Evolutionary conservation across 2,113 vertebrate species (phyloP).

Genomic region (Cairina moschata): DNA sequence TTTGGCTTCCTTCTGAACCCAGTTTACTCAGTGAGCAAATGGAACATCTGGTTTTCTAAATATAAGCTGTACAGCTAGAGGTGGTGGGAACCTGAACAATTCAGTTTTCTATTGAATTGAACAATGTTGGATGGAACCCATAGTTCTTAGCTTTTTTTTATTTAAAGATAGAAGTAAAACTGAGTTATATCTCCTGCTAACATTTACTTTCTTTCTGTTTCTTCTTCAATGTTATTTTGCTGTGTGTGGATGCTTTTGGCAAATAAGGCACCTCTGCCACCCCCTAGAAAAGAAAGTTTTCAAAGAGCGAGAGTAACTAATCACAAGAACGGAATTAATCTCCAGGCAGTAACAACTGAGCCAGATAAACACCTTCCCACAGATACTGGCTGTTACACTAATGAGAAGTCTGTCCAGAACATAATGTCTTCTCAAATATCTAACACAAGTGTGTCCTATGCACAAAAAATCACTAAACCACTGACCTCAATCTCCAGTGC

Average conservation of each 20-base stretch:
- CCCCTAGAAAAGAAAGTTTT: conserved; percentile 88
- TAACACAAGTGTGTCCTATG: conserved; percentile 81
- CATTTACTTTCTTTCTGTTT: conserved; percentile 79
- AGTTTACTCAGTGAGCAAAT: neutral
- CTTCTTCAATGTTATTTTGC: conserved; percentile 75
- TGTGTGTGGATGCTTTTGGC: conserved; percentile 77
- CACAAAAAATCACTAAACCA: conserved; percentile 74
- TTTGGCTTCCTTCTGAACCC: neutral
- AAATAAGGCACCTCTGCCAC: conserved; percentile 83
- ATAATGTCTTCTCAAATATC: conserved; percentile 80
- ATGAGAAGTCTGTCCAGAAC: conserved; percentile 69
- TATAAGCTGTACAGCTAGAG: neutral
- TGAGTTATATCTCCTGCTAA: conserved; percentile 73
- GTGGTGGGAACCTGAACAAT: neutral
- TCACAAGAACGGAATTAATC: conserved; percentile 58
- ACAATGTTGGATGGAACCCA: neutral
- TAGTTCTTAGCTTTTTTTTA: conserved; percentile 10
- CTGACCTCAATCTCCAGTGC: conserved; percentile 30
- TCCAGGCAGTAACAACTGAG: conserved; percentile 47
- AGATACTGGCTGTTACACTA: conserved; percentile 52
- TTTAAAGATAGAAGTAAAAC: conserved; percentile 26
- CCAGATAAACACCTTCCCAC: conserved; percentile 19
- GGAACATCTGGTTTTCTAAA: neutral
- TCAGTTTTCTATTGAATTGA: neutral
- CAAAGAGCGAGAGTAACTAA: conserved; percentile 70